Percentiles rank a stretch among this genome's conserved stretches.
Evolutionary conservation across 1,140 invertebrate species (phyloP).

Genomic region (Parasteatoda tepidariorum): DNA sequence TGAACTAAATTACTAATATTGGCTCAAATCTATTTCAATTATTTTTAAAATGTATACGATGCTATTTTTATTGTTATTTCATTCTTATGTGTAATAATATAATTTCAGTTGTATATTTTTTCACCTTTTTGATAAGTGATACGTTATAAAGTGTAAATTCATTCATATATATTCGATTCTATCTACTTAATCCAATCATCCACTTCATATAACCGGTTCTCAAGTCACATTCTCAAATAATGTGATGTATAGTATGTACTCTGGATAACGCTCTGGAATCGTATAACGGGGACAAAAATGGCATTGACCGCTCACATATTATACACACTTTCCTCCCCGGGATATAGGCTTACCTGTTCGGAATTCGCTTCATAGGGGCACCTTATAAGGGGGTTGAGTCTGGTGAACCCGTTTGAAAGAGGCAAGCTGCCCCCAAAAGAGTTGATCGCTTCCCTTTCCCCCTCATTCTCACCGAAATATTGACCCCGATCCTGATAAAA

Average conservation of each 20-base stretch:
- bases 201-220: too few relatives aligned
- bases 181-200: too few relatives aligned
- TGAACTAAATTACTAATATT: too few relatives aligned
- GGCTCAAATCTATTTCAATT: too few relatives aligned
- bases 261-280: background rate
- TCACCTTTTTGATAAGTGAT: too few relatives aligned
- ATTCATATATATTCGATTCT: too few relatives aligned
- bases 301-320: slow-evolving; percentile 45
- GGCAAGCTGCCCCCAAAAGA: slow-evolving; percentile 5
- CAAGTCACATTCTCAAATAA: background rate
- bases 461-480: background rate
- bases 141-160: too few relatives aligned
- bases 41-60: too few relatives aligned
- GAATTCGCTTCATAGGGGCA: slow-evolving; percentile 40
- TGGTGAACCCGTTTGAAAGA: slow-evolving; percentile 26
- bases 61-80: too few relatives aligned
- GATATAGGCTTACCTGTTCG: slow-evolving; percentile 26
- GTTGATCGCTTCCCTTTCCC: background rate
- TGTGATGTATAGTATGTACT: background rate
- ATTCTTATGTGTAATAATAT: too few relatives aligned
- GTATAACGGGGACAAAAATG: slow-evolving; percentile 37
- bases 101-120: too few relatives aligned
- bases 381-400: slow-evolving; percentile 9
- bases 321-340: slow-evolving; percentile 23
- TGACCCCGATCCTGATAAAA: too few relatives aligned